phyloP scores from a whole-genome alignment of 2,797 vertebrate species.

The Sebastes vulpes region DNA sequence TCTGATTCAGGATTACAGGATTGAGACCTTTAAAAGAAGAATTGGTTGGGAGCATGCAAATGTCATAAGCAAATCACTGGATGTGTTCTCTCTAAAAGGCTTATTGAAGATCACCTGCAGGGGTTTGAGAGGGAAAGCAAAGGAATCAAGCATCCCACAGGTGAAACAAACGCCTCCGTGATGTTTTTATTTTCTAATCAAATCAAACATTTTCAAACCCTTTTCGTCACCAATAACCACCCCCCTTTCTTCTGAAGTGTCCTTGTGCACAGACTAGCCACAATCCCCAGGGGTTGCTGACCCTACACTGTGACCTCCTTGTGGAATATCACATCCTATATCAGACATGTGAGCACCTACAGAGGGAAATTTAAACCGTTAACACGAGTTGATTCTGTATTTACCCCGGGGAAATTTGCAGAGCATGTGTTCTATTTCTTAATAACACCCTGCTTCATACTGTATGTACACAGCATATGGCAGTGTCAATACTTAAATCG shows the following conservation, averaged over 20 bases:
- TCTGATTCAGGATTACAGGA: slow-evolving; percentile 51
- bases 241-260: not conserved
- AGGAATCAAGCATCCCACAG: not conserved
- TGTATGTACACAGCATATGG: not conserved
- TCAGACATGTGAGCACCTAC: slow-evolving; percentile 32
- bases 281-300: slow-evolving; percentile 40
- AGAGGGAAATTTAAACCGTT: slow-evolving; percentile 46
- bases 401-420: slow-evolving; percentile 52
- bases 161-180: slow-evolving; percentile 2
- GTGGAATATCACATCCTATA: slow-evolving; percentile 32
- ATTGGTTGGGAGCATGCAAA: slow-evolving; percentile 23
- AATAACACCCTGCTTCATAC: slow-evolving; percentile 9
- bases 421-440: slow-evolving; percentile 48
- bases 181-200: not conserved
- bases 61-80: slow-evolving; percentile 14
- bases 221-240: not conserved
- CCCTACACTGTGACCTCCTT: slow-evolving; percentile 55
- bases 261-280: slow-evolving; percentile 33
- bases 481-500: not conserved
- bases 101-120: slow-evolving; percentile 52
- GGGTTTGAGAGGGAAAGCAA: not conserved
- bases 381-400: slow-evolving; percentile 37
- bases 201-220: not conserved
- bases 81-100: slow-evolving; percentile 28
- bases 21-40: slow-evolving; percentile 22